Conservation (phyloP, 2,113 vertebrate species). For the Stegostoma tigrinum region DNA sequence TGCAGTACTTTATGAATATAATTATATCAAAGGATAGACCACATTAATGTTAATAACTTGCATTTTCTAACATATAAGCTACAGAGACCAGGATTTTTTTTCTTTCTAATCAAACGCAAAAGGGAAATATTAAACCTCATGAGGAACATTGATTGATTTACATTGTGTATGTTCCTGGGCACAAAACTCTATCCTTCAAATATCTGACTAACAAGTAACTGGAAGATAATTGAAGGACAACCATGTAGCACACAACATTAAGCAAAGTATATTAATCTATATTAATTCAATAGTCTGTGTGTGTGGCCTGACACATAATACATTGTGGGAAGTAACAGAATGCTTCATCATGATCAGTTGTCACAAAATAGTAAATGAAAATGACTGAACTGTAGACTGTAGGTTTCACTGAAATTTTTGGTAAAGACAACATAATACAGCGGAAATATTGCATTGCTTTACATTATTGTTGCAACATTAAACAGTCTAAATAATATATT, state of each 20-base stretch:
- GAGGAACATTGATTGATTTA: constrained; percentile 34
- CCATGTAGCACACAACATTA: constrained; percentile 37
- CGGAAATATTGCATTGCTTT: not conserved
- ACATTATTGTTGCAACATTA: constrained; percentile 3
- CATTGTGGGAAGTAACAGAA: constrained; percentile 37
- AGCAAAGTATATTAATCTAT: constrained; percentile 38
- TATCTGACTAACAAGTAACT: constrained; percentile 38
- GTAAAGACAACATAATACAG: not conserved
- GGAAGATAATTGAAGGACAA: constrained; percentile 36
- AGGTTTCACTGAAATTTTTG: not conserved
- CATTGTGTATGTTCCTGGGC: constrained; percentile 17
- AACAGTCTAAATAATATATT: constrained; percentile 4
- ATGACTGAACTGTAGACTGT: constrained; percentile 19
- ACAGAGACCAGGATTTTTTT: constrained; percentile 3
- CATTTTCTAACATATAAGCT: constrained; percentile 30
- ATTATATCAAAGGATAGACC: constrained; percentile 34
- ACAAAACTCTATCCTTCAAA: constrained; percentile 33
- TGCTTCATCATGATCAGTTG: constrained; percentile 36
- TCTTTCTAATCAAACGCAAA: constrained; percentile 34
- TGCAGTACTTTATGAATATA: constrained; percentile 18
- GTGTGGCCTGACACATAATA: constrained; percentile 36
- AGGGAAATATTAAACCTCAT: constrained; percentile 34
- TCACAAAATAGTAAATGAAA: constrained; percentile 34
- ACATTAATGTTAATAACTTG: constrained; percentile 35
- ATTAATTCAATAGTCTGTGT: constrained; percentile 35